Conservation (phyloP, 2,113 vertebrate genomes). For the Cacatua alba region DNA sequence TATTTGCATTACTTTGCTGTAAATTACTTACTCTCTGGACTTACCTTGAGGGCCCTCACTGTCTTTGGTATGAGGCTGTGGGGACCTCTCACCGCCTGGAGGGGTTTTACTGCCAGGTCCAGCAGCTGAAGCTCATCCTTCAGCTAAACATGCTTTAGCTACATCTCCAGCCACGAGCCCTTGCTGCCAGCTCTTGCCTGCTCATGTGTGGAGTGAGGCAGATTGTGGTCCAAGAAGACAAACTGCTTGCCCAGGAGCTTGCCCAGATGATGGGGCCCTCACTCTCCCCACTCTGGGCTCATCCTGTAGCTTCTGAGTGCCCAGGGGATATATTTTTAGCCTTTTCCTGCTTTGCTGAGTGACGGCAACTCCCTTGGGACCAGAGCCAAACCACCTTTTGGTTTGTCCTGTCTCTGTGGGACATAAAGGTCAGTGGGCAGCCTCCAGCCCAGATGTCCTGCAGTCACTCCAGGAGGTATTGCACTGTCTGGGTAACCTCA, state of each 20-base stretch:
- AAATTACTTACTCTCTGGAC: not conserved
- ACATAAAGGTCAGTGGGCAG: not conserved
- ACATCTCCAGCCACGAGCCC: not conserved
- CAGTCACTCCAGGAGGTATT: accelerated
- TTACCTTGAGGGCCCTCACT: not conserved
- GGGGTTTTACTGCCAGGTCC: accelerated
- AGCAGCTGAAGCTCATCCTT: not conserved
- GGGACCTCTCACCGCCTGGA: not conserved
- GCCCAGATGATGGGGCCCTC: accelerated
- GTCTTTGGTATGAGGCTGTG: not conserved
- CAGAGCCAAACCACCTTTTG: not conserved
- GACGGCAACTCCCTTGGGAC: not conserved
- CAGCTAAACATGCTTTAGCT: not conserved
- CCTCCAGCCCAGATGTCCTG: accelerated
- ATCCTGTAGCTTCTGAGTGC: not conserved
- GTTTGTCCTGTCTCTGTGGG: not conserved
- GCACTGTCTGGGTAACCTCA: not conserved
- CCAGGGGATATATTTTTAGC: not conserved
- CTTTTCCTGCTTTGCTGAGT: not conserved
- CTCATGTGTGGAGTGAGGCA: accelerated
- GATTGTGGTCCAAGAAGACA: accelerated
- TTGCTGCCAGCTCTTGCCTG: not conserved
- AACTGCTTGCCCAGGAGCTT: not conserved
- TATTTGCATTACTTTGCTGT: not conserved
- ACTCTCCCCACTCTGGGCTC: not conserved